Base-by-base conservation (phyloP, 2,888 invertebrate species). In the Lasioglossum malachurum region DNA sequence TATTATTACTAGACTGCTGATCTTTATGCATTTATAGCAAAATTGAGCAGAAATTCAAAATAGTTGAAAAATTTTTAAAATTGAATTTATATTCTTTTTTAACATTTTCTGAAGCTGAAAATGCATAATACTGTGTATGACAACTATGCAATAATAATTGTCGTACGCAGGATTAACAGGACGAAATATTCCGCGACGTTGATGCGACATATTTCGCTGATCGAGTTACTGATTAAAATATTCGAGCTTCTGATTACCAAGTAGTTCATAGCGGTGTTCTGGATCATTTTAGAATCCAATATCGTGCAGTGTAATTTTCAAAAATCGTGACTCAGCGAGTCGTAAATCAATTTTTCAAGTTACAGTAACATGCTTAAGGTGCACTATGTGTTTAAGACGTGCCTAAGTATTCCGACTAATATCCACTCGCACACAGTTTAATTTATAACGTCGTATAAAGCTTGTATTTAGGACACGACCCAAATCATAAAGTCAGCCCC, bases 391-490 rank as follows among this genome's bases (percentile, higher is more conserved):
- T 60, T 60, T 7, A 16, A 23, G 19, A n/a, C 35, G 31, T 41
- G 5, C 16, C 46, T 27, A 53, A 77, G 67, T 27, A 83, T 64
- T 14, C 35, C 27, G 23, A n/a, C 44, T 75, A 72, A 14, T 35
- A 44, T 64, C 23, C 41, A 71, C 57, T 75, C 76, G 71, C 78
- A 46, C 72, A 35, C 23, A 5, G 46, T n/a, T 44, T 75, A 78
- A 84, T 84, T 82, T 84, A 78, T 78, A 84, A 72, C 71, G 12
- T 27, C 60, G 64, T 53, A 84, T 84, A 75, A 78, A 73, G 53
- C 35, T 44, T 23, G 75, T 75, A 78, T 75, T 75, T 44, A 72
- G 75, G 75, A 72, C 78, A 14, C 64, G 78, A 78, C 75, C 72
- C 44, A n/a, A 49, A 78, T 78, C 84, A 49, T 78, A 75, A 83